Evolutionary conservation across 1,140 invertebrate genomes (phyloP), one percentile per base, ranked within the genome.

Genomic region (Sesamia nonagrioides): DNA sequence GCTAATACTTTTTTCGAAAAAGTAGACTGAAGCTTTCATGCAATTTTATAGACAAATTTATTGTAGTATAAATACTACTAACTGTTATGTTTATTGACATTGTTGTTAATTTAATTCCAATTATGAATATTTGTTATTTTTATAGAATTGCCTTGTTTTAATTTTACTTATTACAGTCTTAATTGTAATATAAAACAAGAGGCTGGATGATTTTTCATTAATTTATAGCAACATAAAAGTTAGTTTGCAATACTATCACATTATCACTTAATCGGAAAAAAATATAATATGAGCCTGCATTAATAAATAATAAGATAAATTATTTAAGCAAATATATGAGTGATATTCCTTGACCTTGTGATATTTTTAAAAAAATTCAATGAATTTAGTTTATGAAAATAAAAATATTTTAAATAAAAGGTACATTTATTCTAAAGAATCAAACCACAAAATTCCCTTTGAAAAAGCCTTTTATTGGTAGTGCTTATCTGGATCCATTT

Each of bases 401-500:
- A 83, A 82, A 80, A 61, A 35, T 80, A 66, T 61, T 75, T 79
- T 50, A 48, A 69, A 56, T 73, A 56, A 18, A 37, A 15, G 52
- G 17, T 35, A 45, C 11, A n/a, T 50, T 61, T 61, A 72, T 66
- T 69, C 33, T 17, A 54, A 77, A 33, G 40, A 88, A 84, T 81
- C 80, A 86, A 91, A 84, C 71, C 77, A 54, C 75, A 60, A 45
- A 58, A 71, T 82, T 84, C 89, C 92, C 86, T 93, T 95, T 92
- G 92, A 94, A 92, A 94, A 94, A 93, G 92, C 92, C 91, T 95
- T 95, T 95, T 95, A 95, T 95, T 68, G 86, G 80, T 90, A 95
- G 90, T 90, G 91, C 89, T 92, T 93, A 83, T 89, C 89, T 89
- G 91, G 90, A 93, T 92, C 82, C 89, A 93, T 86, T 84, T 84